Evolutionary conservation across 2,113 vertebrate species (phyloP), one percentile per base, ranked within the genome.

Genomic region (Alethe diademata): DNA sequence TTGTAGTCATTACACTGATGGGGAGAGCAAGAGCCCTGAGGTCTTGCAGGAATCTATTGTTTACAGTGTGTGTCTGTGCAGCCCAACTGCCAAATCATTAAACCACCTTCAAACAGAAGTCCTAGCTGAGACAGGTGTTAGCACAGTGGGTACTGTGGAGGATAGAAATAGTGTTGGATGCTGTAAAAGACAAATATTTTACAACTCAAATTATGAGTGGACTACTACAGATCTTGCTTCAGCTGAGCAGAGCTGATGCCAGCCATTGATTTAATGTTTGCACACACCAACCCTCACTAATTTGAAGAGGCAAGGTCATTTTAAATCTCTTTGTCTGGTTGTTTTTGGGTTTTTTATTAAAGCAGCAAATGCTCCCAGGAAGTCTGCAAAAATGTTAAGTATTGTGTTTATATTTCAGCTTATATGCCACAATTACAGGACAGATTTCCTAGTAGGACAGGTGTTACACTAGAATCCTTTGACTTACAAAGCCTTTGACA

Each of bases 111-210:
- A 96, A 94, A 93, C 71, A 93, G 78, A 73, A 78, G 90, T 94
- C 84, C 58, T 92, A 78, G 75, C 83, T 95, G 74, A 91, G 80
- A 93, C 95, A 97, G 90, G 50, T 97, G 97, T 97, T 96, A 95
- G 78, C 78, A 93, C 92, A 85, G 85, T 91, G 48, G 96, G 84
- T 81, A 92, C 87, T 25, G 60, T 60, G 67, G 72, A 86, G 84
- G 61, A 58, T 31, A 61, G 38, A 71, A 53, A 51, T 43, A 92
- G 15, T 57, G 31, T 33, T 96, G 86, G 89, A 89, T 88, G 58
- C 66, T 90, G 58, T 54, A 90, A 91, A 97, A 97, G 90, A 88
- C 61, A 94, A 91, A 94, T 92, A 78, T 38, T 96, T 92, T 81
- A 90, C 65, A 93, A 75, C 75, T 81, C 61, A 91, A 71, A 95